Conservation (phyloP, 2,113 vertebrate species). For the Chiloscyllium plagiosum region DNA sequence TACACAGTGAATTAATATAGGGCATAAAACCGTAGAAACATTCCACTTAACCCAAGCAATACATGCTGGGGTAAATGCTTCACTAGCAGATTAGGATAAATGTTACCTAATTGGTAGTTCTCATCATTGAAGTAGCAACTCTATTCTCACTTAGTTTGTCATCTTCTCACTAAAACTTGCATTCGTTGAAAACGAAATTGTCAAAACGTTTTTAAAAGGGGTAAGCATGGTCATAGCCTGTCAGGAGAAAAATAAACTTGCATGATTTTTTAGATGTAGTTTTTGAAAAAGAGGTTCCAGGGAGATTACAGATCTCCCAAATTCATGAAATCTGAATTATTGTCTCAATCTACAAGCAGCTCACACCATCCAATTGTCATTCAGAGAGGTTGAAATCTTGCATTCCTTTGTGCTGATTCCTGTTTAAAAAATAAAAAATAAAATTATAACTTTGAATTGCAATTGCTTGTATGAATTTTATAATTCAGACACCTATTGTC, state of each 20-base stretch:
- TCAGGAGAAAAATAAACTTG: neutral
- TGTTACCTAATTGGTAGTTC: neutral
- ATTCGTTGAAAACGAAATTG: neutral
- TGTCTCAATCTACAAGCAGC: neutral
- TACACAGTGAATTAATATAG: neutral
- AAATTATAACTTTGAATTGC: constrained; percentile 21
- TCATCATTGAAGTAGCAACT: neutral
- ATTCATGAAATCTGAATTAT: neutral
- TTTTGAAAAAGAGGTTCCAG: neutral
- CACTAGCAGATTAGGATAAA: neutral
- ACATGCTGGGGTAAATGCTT: neutral
- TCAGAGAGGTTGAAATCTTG: constrained; percentile 45
- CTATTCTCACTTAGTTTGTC: neutral
- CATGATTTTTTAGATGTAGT: neutral
- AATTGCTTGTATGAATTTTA: neutral
- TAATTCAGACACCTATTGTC: neutral
- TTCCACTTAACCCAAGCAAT: neutral
- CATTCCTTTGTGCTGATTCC: constrained; percentile 46
- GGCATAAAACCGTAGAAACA: neutral
- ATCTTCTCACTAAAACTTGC: neutral
- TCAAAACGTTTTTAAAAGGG: neutral
- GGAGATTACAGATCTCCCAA: neutral
- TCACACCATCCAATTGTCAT: constrained; percentile 19
- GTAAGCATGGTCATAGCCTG: neutral
- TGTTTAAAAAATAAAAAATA: constrained; percentile 39